phyloP scores from a whole-genome alignment of 2,888 invertebrate species.

The Dynastes grantii region DNA sequence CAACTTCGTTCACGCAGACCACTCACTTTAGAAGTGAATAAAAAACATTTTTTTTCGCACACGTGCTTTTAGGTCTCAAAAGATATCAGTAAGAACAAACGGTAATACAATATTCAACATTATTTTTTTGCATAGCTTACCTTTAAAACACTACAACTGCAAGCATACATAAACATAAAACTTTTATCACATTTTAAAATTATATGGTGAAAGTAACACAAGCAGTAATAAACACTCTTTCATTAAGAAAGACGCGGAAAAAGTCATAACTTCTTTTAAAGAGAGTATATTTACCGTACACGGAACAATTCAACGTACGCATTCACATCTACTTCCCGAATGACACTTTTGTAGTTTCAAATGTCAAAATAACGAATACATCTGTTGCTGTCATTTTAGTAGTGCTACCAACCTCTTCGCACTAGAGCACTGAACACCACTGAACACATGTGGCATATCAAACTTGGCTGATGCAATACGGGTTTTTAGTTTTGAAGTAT shows the following conservation, averaged over 20 bases:
- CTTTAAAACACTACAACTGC: constrained; percentile 26
- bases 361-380: constrained; percentile 45
- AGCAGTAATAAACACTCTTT: neutral
- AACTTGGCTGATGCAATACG: constrained; percentile 52
- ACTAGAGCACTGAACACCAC: constrained; percentile 47
- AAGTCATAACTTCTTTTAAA: constrained; percentile 29
- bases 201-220: constrained; percentile 3
- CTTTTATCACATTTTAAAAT: constrained; percentile 39
- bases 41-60: neutral
- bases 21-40: neutral
- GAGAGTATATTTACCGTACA: constrained; percentile 12
- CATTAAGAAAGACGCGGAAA: constrained; percentile 27
- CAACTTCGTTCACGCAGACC: neutral
- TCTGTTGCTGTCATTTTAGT: constrained; percentile 37
- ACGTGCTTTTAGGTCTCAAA: constrained; percentile 21
- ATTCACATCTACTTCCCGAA: constrained; percentile 30
- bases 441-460: constrained; percentile 52
- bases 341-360: constrained; percentile 41
- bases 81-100: neutral
- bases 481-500: constrained; percentile 17
- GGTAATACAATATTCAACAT: constrained; percentile 4
- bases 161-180: constrained; percentile 22
- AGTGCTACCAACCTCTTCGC: constrained; percentile 38
- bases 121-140: constrained; percentile 38
- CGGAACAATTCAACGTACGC: constrained; percentile 8